These are phyloP conservation scores for Thera britannica DNA, from an alignment of 2,888 invertebrate genomes.

Conservation along the genomic window DNA sequence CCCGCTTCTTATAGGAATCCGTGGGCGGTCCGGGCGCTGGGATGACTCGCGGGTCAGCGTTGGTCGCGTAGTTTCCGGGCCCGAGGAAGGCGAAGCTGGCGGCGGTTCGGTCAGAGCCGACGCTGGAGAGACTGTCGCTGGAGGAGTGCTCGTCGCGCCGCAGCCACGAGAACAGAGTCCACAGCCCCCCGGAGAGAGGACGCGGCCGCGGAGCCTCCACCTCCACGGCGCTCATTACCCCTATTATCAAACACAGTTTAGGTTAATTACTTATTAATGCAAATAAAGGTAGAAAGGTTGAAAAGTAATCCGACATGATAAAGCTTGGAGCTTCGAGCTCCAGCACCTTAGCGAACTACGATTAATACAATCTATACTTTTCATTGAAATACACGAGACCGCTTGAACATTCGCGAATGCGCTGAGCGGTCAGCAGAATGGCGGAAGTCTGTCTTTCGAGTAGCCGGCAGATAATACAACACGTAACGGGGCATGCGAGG, in stretches of 20 bases:
- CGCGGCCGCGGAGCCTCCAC: slow-evolving; percentile 68
- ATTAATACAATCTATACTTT: no score
- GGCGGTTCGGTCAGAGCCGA: slow-evolving; percentile 89
- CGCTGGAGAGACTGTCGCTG: slow-evolving; percentile 86
- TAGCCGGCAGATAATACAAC: no score
- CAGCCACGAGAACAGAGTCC: slow-evolving; percentile 90
- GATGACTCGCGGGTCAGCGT: slow-evolving; percentile 68
- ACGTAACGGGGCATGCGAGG: no score
- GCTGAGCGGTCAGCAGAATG: no score
- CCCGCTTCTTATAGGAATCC: slow-evolving; percentile 86
- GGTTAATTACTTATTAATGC: background rate
- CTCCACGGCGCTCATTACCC: slow-evolving; percentile 71
- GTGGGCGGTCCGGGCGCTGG: slow-evolving; percentile 85
- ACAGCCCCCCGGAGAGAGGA: slow-evolving; percentile 77
- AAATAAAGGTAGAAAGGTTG: no score
- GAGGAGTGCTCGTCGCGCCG: slow-evolving; percentile 82
- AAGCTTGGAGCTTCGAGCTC: no score
- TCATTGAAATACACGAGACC: no score
- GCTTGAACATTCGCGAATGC: no score
- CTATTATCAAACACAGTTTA: slow-evolving; percentile 45
- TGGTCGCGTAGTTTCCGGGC: slow-evolving; percentile 79
- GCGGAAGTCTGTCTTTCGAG: no score
- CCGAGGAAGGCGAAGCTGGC: slow-evolving; percentile 89
- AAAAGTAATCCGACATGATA: no score
- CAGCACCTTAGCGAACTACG: no score